A percentile compares a stretch with the other conserved stretches of the same genome.
These are phyloP conservation scores for Girardinus metallicus DNA, from an alignment of 2,797 vertebrate species.

Conservation along the genomic window DNA sequence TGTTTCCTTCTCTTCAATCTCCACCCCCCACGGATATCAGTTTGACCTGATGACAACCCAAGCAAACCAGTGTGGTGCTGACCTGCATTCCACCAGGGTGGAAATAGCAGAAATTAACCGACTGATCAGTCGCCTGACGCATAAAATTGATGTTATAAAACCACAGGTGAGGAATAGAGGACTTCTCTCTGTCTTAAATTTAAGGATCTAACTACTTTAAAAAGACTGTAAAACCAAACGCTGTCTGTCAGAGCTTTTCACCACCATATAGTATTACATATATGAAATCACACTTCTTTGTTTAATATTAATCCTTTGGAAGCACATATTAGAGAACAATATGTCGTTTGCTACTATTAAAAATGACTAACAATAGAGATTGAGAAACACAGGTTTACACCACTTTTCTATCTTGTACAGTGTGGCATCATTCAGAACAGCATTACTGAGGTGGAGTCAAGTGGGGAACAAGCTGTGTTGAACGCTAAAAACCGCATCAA, in stretches of 20 bases:
- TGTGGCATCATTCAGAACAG: conserved; percentile 40
- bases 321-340: background rate
- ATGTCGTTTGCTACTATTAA: background rate
- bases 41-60: conserved; percentile 63
- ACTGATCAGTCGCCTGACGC: conserved; percentile 63
- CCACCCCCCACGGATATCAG: conserved; percentile 52
- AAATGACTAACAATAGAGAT: background rate
- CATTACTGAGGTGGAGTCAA: conserved; percentile 65
- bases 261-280: background rate
- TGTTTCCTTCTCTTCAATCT: conserved; percentile 15
- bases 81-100: conserved; percentile 60
- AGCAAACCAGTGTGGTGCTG: conserved; percentile 51
- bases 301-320: background rate
- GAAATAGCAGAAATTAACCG: conserved; percentile 73
- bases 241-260: background rate
- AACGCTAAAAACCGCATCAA: conserved; percentile 60
- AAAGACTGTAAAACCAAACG: background rate
- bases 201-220: background rate
- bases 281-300: background rate
- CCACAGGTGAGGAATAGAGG: conserved; percentile 62
- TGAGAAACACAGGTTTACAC: background rate
- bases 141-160: conserved; percentile 61
- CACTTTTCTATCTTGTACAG: conserved; percentile 44
- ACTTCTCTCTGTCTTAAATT: background rate
- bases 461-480: conserved; percentile 48